These are phyloP conservation scores for Hycleus phaleratus DNA, from an alignment of 1,140 invertebrate genomes.

Conservation along the genomic window DNA sequence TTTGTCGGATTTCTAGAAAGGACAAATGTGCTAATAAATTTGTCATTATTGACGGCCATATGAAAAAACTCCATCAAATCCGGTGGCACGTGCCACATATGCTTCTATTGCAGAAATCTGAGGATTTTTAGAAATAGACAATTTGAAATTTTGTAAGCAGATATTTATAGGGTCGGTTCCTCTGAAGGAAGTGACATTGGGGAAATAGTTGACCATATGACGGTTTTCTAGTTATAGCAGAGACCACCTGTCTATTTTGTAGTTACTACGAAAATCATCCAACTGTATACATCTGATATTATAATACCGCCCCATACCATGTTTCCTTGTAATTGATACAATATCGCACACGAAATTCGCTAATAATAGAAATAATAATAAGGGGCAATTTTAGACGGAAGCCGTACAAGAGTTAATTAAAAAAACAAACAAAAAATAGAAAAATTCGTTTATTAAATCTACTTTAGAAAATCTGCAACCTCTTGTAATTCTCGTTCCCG, in stretches of 20 bases:
- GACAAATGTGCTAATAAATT: too few species aligned
- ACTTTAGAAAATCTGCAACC: conserved; percentile 60
- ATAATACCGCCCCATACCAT: background rate
- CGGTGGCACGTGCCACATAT: conserved; percentile 3
- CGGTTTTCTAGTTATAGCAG: conserved; percentile 1
- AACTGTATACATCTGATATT: background rate
- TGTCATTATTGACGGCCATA: too few species aligned
- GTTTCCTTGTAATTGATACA: conserved; percentile 12
- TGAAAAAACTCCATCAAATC: background rate
- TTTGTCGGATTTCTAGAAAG: too few species aligned
- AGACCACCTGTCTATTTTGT: conserved; percentile 6
- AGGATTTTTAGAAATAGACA: background rate
- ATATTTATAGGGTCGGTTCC: conserved; percentile 2
- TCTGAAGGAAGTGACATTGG: background rate
- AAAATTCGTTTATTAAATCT: conserved; percentile 1
- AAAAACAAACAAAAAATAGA: background rate
- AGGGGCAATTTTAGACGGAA: too few species aligned
- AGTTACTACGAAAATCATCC: conserved; percentile 1
- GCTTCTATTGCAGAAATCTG: background rate
- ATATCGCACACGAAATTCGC: too few species aligned
- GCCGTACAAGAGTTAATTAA: too few species aligned
- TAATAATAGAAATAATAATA: too few species aligned
- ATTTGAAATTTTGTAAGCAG: background rate
- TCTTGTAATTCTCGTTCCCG: conserved; percentile 65
- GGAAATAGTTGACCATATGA: conserved; percentile 10